Conservation (phyloP, 2,888 invertebrate genomes). For the Halictus quadricinctus region DNA sequence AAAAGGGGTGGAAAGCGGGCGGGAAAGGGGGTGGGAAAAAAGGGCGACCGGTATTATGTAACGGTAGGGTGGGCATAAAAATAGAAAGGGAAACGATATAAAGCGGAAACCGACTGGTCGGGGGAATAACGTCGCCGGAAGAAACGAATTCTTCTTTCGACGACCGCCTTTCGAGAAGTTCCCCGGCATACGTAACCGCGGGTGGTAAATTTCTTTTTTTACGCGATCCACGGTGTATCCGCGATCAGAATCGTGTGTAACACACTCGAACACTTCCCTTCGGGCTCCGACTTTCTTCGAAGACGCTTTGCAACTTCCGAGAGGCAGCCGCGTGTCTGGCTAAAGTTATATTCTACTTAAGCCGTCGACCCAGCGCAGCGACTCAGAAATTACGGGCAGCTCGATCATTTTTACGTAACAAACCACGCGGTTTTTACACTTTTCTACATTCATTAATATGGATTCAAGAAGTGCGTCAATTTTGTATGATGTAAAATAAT, state of each 20-base stretch:
- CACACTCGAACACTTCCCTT: constrained; percentile 9
- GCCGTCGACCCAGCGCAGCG: background rate
- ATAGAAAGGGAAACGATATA: constrained; percentile 62
- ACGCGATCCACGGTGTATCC: constrained; percentile 2
- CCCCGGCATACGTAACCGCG: constrained; percentile 3
- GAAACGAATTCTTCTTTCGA: constrained; percentile 51
- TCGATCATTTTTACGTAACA: background rate
- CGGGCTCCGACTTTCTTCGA: constrained; percentile 8
- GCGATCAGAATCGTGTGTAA: constrained; percentile 5
- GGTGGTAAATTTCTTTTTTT: constrained; percentile 31
- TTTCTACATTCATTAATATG: background rate
- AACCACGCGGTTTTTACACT: background rate
- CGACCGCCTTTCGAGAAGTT: background rate
- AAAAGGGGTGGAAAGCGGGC: constrained; percentile 54
- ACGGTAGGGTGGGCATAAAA: constrained; percentile 55
- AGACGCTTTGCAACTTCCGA: constrained; percentile 1
- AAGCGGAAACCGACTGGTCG: constrained; percentile 46
- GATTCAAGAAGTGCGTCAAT: background rate
- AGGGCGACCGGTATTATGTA: constrained; percentile 48
- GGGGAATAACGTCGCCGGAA: constrained; percentile 41
- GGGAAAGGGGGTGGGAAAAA: constrained; percentile 55
- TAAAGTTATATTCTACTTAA: background rate
- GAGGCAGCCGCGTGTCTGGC: background rate
- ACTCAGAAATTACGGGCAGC: background rate
- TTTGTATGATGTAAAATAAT: background rate